phyloP scores from a whole-genome alignment of 2,888 invertebrate genomes.

The Chloroclystis v-ata region DNA sequence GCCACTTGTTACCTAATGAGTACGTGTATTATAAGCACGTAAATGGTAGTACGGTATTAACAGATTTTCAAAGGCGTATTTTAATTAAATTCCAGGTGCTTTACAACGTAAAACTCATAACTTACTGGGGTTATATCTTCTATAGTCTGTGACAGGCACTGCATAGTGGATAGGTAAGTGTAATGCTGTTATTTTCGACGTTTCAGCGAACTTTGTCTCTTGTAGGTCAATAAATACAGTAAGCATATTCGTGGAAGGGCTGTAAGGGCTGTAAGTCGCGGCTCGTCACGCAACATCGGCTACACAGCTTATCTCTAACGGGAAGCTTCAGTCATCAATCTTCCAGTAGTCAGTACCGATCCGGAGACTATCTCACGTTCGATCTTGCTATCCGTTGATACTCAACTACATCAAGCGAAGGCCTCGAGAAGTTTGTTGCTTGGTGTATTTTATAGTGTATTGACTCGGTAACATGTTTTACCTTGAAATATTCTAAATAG shows the following conservation, averaged over 20 bases:
- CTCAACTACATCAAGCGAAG: slow-evolving; percentile 10
- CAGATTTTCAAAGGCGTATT: slow-evolving; percentile 10
- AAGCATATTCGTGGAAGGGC: slow-evolving; percentile 40
- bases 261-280: slow-evolving; percentile 36
- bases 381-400: slow-evolving; percentile 25
- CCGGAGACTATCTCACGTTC: slow-evolving; percentile 35
- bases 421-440: no score
- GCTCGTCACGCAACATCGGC: slow-evolving; percentile 60
- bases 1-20: slow-evolving; percentile 5
- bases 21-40: slow-evolving; percentile 2
- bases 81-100: no score
- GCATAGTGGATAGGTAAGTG: slow-evolving; percentile 17
- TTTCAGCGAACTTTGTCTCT: slow-evolving; percentile 31
- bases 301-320: slow-evolving; percentile 51
- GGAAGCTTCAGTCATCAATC: slow-evolving; percentile 58
- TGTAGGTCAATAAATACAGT: slow-evolving; percentile 42
- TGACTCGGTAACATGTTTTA: no score
- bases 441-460: no score
- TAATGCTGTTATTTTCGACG: slow-evolving; percentile 23
- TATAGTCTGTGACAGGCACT: slow-evolving; percentile 17
- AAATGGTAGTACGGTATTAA: slow-evolving; percentile 3
- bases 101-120: no score
- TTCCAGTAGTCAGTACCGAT: slow-evolving; percentile 37
- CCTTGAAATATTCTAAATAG: no score
- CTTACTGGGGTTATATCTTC: background rate